phyloP scores from a whole-genome alignment of 2,888 invertebrate species.

The Conistra vaccinii region DNA sequence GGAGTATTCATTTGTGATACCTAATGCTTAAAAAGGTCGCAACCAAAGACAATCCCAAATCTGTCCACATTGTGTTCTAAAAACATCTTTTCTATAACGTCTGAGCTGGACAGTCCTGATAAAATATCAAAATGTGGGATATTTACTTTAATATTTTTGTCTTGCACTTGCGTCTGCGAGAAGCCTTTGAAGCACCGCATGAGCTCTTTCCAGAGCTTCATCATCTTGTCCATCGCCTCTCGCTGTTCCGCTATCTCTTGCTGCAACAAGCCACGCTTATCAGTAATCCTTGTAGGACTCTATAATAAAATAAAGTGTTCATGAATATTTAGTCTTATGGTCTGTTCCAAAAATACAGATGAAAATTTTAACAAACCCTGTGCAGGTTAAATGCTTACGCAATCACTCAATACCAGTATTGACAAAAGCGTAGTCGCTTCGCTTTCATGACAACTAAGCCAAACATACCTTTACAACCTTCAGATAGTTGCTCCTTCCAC shows the following conservation, averaged over 20 bases:
- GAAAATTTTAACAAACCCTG: background rate
- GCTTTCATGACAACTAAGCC: background rate
- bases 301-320: background rate
- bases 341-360: background rate
- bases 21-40: background rate
- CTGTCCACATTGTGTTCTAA: background rate
- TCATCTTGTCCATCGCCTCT: constrained; percentile 89
- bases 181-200: constrained; percentile 87
- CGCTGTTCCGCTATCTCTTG: constrained; percentile 88
- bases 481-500: constrained; percentile 84
- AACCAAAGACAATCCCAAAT: constrained; percentile 8
- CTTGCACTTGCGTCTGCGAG: constrained; percentile 77
- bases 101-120: background rate
- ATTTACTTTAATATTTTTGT: constrained; percentile 77
- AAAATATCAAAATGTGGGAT: background rate
- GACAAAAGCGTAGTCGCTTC: background rate
- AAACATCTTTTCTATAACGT: background rate
- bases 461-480: constrained; percentile 82
- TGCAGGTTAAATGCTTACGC: too few relatives aligned
- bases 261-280: constrained; percentile 67
- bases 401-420: too few relatives aligned
- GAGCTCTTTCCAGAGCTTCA: constrained; percentile 88
- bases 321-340: too few relatives aligned
- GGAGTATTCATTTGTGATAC: too few relatives aligned
- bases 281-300: constrained; percentile 6